Percentiles rank a stretch among this genome's conserved stretches.
Evolutionary conservation across 1,140 invertebrate species (phyloP).

Genomic region (Drosophila suzukii): DNA sequence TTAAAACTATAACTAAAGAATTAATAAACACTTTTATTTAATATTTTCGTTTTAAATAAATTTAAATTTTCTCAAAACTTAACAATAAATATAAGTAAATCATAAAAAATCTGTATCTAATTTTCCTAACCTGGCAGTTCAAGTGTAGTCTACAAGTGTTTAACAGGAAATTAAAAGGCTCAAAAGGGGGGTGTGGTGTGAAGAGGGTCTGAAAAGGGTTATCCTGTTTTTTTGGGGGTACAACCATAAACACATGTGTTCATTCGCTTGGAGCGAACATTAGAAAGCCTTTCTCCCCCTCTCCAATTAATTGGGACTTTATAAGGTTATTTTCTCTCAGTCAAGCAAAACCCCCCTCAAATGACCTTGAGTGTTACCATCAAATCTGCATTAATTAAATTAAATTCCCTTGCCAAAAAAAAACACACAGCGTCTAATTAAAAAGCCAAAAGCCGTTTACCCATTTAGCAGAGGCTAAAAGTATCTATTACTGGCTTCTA

Average conservation of each 20-base stretch:
- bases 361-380: slow-evolving; percentile 45
- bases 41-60: no score
- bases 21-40: no score
- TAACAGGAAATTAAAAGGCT: slow-evolving; percentile 13
- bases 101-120: no score
- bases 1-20: no score
- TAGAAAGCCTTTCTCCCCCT: slow-evolving; percentile 12
- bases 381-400: slow-evolving; percentile 76
- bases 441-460: slow-evolving; percentile 47
- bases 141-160: neutral
- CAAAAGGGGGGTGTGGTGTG: neutral
- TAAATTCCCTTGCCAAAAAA: slow-evolving; percentile 44
- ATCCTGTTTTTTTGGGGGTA: slow-evolving; percentile 6
- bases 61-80: no score
- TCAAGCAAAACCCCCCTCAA: neutral
- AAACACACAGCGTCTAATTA: slow-evolving; percentile 23
- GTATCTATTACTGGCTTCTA: slow-evolving; percentile 63
- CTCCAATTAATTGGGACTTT: slow-evolving; percentile 60
- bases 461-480: slow-evolving; percentile 59
- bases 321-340: slow-evolving; percentile 32
- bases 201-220: slow-evolving; percentile 6
- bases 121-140: neutral
- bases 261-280: slow-evolving; percentile 61
- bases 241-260: slow-evolving; percentile 62
- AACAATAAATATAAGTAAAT: no score